Evolutionary conservation across 1,140 invertebrate species (phyloP).

Genomic region (Dinoponera quadriceps): DNA sequence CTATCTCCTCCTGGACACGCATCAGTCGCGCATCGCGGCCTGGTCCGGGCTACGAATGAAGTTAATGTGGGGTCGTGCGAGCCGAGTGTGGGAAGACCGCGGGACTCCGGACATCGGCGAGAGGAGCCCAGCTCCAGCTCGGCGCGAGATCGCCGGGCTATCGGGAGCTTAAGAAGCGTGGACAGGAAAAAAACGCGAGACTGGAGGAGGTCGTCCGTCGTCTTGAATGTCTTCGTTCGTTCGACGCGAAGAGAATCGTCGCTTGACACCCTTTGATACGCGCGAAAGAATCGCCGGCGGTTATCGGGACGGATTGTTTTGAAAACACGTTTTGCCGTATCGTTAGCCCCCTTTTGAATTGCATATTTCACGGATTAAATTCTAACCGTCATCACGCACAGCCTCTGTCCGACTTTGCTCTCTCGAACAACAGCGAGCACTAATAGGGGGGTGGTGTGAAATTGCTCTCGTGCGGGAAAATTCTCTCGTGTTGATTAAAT

Average conservation of each 20-base stretch:
- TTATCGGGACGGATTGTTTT: background rate
- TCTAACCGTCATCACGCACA: too few species aligned
- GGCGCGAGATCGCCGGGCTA: slow-evolving; percentile 17
- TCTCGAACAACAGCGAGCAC: too few species aligned
- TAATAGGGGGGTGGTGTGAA: too few species aligned
- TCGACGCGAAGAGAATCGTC: slow-evolving; percentile 40
- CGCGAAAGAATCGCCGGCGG: background rate
- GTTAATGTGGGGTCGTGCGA: slow-evolving; percentile 77
- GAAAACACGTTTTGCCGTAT: background rate
- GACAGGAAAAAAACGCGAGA: slow-evolving; percentile 50
- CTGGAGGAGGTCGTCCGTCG: slow-evolving; percentile 36
- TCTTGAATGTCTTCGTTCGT: slow-evolving; percentile 46
- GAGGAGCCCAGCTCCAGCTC: slow-evolving; percentile 17
- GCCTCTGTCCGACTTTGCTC: too few species aligned
- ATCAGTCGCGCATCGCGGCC: slow-evolving; percentile 73
- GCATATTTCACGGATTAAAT: background rate
- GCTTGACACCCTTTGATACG: slow-evolving; percentile 43
- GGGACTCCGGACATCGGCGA: slow-evolving; percentile 15
- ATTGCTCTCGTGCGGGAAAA: too few species aligned
- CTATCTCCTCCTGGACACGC: slow-evolving; percentile 73
- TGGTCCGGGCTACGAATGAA: slow-evolving; percentile 67
- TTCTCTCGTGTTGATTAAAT: too few species aligned
- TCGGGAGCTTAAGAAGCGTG: slow-evolving; percentile 41
- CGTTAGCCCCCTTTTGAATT: background rate
- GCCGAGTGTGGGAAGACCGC: slow-evolving; percentile 75